Base-by-base conservation (phyloP, 2,113 vertebrate species). In the Columba livia region DNA sequence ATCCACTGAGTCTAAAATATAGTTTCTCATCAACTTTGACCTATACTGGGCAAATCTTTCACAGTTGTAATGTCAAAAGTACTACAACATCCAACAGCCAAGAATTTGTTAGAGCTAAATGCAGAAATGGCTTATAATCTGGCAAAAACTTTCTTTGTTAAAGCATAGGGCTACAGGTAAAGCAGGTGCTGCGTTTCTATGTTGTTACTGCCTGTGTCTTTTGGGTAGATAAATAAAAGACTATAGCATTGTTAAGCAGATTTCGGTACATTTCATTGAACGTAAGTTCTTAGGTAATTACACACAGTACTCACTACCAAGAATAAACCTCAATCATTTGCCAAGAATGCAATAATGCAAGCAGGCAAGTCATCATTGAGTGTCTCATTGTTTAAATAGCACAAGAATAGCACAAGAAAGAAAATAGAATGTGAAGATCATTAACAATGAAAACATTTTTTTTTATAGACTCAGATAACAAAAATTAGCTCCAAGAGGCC, bases 401-500 rank as follows among this genome's bases (percentile, higher is more conserved):
- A 12, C 19, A 50, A 81, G 72, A 85, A 71, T 29, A 42, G 15
- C 31, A 12, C 19, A 50, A 81, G 72, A 90, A 79, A 89, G 10
- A 85, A 77, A 88, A 40, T 65, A 83, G 3, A 90, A 28, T 88
- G 12, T 82, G 9, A 38, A 96, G 18, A 73, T 72, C 53, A 69
- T 88, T 91, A 91, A 61, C 56, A 79, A 64, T 31, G 38, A 92
- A 83, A 90, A 28, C 4, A 15, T 93, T 51, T 51, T 82, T 58
- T 89, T 70, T 28, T 12, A 66, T 42, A 72, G 20, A 53, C 24
- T 31, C 70, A 56, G 67, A 78, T 26, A 66, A 12, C 23, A 80
- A 34, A 94, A 94, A 87, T 36, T 82, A 89, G 20, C 15, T 81
- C 14, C 47, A 70, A 28, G 78, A 92, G 29, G 17, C 29, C 44